phyloP scores from a whole-genome alignment of 1,140 invertebrate genomes.

The Pogonomyrmex californicus region DNA sequence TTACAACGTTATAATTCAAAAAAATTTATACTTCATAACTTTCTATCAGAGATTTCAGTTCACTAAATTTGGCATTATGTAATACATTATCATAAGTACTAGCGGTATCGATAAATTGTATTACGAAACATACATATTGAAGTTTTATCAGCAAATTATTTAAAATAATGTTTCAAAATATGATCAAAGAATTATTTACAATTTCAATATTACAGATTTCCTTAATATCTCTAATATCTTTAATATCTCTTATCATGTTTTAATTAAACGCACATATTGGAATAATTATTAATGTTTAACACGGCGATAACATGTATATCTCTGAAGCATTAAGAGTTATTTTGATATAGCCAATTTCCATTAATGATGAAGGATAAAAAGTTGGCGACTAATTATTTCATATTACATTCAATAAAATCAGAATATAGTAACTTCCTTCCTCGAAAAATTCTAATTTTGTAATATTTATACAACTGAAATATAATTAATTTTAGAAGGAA shows the following conservation, averaged over 20 bases:
- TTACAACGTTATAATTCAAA: not conserved
- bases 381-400: slow-evolving; percentile 22
- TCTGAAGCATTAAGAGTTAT: not conserved
- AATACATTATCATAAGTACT: not conserved
- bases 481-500: slow-evolving; percentile 1
- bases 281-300: slow-evolving; percentile 36
- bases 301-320: slow-evolving; percentile 21
- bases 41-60: not conserved
- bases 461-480: slow-evolving; percentile 6
- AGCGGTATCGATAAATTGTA: slow-evolving; percentile 18
- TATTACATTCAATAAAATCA: slow-evolving; percentile 26
- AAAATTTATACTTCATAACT: not conserved
- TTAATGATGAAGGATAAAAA: slow-evolving; percentile 15
- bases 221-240: not conserved
- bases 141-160: slow-evolving; percentile 27
- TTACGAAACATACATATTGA: slow-evolving; percentile 23
- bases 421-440: not conserved
- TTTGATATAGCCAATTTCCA: not conserved
- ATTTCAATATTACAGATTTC: slow-evolving; percentile 1
- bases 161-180: slow-evolving; percentile 34
- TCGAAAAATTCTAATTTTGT: not conserved
- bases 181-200: slow-evolving; percentile 32
- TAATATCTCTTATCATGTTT: slow-evolving; percentile 8
- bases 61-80: slow-evolving; percentile 11
- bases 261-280: slow-evolving; percentile 37